Conservation (phyloP, 2,113 vertebrate species). For the Ondatra zibethicus region DNA sequence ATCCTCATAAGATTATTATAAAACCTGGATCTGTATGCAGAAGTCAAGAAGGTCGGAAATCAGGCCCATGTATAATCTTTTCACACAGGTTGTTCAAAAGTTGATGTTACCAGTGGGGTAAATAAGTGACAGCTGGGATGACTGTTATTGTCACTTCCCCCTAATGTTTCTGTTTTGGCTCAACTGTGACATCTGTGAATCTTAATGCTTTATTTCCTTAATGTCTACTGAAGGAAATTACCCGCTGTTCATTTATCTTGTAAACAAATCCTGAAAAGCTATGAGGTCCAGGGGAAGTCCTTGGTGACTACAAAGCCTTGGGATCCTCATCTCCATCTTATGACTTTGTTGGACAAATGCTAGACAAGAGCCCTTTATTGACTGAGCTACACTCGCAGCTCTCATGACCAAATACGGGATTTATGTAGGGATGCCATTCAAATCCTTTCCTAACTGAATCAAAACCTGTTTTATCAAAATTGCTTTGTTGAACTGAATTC, state of each 20-base stretch:
- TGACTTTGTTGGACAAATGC: too few relatives aligned
- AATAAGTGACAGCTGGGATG: background rate
- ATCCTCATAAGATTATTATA: background rate
- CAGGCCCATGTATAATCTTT: background rate
- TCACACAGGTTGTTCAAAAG: background rate
- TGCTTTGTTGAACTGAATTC: background rate
- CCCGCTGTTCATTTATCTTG: background rate
- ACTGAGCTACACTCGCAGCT: background rate
- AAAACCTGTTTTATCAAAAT: slow-evolving; percentile 6
- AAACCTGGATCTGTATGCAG: background rate
- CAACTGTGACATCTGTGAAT: background rate
- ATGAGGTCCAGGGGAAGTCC: background rate
- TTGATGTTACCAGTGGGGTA: background rate
- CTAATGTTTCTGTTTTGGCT: background rate
- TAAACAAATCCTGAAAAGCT: background rate
- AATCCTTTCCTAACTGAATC: background rate
- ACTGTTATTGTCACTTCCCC: background rate
- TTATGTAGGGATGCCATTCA: background rate
- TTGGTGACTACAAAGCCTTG: background rate
- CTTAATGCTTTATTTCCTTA: background rate
- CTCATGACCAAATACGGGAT: background rate
- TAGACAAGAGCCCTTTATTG: background rate
- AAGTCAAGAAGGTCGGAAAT: background rate
- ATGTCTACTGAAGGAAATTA: background rate
- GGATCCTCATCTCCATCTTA: background rate